A percentile compares a stretch with the other conserved stretches of the same genome.
phyloP scores from a whole-genome alignment of 2,797 vertebrate species.

The Ceryle rudis region DNA sequence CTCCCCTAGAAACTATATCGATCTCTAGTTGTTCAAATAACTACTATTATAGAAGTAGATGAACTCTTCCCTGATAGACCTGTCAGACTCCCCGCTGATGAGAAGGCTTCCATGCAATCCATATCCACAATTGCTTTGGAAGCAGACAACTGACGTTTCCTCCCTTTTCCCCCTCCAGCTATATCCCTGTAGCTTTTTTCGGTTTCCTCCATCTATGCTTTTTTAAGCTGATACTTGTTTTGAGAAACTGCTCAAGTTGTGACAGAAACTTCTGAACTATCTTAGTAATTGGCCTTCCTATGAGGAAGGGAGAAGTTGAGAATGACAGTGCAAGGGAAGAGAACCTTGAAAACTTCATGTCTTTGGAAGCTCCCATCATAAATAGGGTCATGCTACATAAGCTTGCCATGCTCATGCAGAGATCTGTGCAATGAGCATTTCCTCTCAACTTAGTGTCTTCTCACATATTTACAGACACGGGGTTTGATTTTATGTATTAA shows the following conservation, averaged over 20 bases:
- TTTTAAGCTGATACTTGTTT: conserved; percentile 59
- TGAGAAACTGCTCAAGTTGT: conserved; percentile 35
- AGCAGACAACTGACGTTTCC: not conserved
- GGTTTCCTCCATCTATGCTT: not conserved
- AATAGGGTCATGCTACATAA: rapidly evolving
- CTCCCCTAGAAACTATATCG: conserved; percentile 58
- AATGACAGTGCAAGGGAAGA: conserved; percentile 40
- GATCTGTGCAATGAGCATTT: not conserved
- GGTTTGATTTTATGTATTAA: not conserved
- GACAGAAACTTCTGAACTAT: conserved; percentile 59
- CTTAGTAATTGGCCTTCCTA: conserved; percentile 36
- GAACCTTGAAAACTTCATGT: not conserved
- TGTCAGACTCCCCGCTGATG: conserved; percentile 66
- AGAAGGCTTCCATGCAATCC: conserved; percentile 51
- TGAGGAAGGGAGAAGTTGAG: not conserved
- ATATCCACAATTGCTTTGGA: conserved; percentile 59
- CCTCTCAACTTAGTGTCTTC: not conserved
- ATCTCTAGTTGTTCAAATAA: conserved; percentile 67
- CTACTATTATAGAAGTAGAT: conserved; percentile 61
- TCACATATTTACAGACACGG: not conserved
- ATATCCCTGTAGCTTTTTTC: conserved; percentile 24
- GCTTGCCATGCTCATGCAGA: not conserved
- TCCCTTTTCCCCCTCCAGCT: conserved; percentile 20
- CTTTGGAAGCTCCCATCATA: conserved; percentile 3
- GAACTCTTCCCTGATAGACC: conserved; percentile 65